Base-by-base conservation (phyloP, 2,888 invertebrate species). In the Dendrolimus houi region DNA sequence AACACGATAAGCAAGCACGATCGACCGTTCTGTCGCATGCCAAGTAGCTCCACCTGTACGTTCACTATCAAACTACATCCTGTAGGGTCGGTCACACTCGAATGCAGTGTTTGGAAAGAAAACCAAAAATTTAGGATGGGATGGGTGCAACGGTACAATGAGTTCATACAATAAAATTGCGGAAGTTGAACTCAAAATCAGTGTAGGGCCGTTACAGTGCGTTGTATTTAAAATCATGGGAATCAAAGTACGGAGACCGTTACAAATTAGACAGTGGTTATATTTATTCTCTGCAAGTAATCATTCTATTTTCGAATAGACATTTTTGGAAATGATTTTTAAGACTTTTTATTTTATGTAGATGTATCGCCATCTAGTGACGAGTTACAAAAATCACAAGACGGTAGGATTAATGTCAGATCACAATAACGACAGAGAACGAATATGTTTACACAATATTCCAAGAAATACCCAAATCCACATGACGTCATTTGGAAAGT, bases 401-500 rank as follows among this genome's bases (percentile, higher is more conserved):
- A 52, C 52, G 52, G 13, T n/a, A 52, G 8, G 29, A 29, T 8
- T 47, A 12, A 47, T 47, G 29, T 8, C 47, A 10, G 47, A 9
- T 47, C 9, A 10, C 47, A 47, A 47, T 47, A 12, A 6, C 47
- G 12, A 47, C 12, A 47, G 47, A 10, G 9, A 12, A 47, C 8
- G 47, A 73, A 71, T 71, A 74, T 59, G 58, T 61, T 70, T 67
- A 71, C 72, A 67, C 52, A 65, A 13, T 47, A 41, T 52, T 68
- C 66, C 66, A 68, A 69, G 66, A 69, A 68, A 63, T 70, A 63
- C 81, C 83, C 72, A 87, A 86, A 79, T 80, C 76, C 66, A 61
- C 70, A 73, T 87, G 87, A 88, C 86, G 87, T 83, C 81, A 85
- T 79, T 78, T 79, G 76, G 82, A 85, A 88, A 86, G 85, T 81